These are phyloP conservation scores for Drosophila incognita DNA, from an alignment of 2,888 invertebrate genomes.

Conservation along the genomic window DNA sequence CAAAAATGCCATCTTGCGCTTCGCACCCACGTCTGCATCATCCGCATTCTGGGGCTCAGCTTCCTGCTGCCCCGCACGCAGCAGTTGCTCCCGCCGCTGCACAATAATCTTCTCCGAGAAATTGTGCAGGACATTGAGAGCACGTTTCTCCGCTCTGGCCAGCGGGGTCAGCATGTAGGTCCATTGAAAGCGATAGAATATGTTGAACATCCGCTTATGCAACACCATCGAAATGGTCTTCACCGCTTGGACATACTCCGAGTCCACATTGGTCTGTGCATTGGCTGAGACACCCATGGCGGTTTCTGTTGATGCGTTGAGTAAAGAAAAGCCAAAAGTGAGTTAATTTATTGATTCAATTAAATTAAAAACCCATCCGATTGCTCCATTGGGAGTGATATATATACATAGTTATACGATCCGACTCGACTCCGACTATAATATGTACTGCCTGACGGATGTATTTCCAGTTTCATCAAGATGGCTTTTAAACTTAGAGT, in stretches of 20 bases:
- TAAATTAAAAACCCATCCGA: neutral
- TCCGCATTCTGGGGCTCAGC: slow-evolving; percentile 31
- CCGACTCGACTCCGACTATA: neutral
- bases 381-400: neutral
- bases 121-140: slow-evolving; percentile 85
- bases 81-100: slow-evolving; percentile 84
- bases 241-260: slow-evolving; percentile 91
- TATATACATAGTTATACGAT: neutral
- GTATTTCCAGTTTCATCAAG: neutral
- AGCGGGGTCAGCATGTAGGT: slow-evolving; percentile 86
- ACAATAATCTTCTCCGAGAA: slow-evolving; percentile 87
- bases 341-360: neutral
- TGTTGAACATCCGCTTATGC: slow-evolving; percentile 84
- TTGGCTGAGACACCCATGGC: slow-evolving; percentile 93
- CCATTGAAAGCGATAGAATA: slow-evolving; percentile 81
- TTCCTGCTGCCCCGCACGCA: slow-evolving; percentile 36
- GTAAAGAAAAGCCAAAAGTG: neutral
- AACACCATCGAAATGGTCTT: slow-evolving; percentile 86
- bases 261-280: slow-evolving; percentile 89
- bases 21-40: slow-evolving; percentile 86
- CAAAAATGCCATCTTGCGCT: slow-evolving; percentile 88
- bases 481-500: neutral
- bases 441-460: neutral
- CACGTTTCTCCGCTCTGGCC: slow-evolving; percentile 86
- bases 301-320: slow-evolving; percentile 87